Evolutionary conservation across 2,888 invertebrate species (phyloP).

Genomic region (Metalampra italica): DNA sequence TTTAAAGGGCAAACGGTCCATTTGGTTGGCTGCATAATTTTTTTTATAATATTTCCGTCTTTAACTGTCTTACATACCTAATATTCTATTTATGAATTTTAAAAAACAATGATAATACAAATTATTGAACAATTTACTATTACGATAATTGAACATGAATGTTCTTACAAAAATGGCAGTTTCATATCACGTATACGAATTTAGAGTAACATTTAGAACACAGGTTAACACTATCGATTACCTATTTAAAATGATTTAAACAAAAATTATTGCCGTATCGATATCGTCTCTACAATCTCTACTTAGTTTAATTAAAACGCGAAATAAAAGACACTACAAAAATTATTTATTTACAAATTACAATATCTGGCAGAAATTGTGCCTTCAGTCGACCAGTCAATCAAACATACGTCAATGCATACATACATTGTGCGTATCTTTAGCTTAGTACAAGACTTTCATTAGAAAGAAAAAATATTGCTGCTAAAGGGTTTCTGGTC

Average conservation of each 20-base stretch:
- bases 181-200: slow-evolving; percentile 67
- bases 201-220: slow-evolving; percentile 49
- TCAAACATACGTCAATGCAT: slow-evolving; percentile 27
- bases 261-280: slow-evolving; percentile 57
- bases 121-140: neutral
- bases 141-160: slow-evolving; percentile 37
- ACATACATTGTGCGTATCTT: slow-evolving; percentile 45
- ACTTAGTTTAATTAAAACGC: slow-evolving; percentile 23
- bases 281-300: slow-evolving; percentile 25
- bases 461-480: neutral
- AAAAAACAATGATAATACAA: too few relatives aligned
- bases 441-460: slow-evolving; percentile 1
- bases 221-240: slow-evolving; percentile 33
- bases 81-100: too few relatives aligned
- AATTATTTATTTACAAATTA: slow-evolving; percentile 41
- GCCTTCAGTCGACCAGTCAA: slow-evolving; percentile 45
- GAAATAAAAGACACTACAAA: slow-evolving; percentile 30
- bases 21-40: neutral
- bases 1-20: neutral
- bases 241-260: slow-evolving; percentile 27
- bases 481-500: too few relatives aligned
- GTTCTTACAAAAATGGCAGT: slow-evolving; percentile 69
- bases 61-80: too few relatives aligned
- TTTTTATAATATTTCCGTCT: too few relatives aligned
- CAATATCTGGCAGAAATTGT: slow-evolving; percentile 39